A percentile compares a stretch with the other conserved stretches of the same genome.
These are phyloP conservation scores for Condylostylus longicornis DNA, from an alignment of 1,140 invertebrate genomes.

Conservation along the genomic window DNA sequence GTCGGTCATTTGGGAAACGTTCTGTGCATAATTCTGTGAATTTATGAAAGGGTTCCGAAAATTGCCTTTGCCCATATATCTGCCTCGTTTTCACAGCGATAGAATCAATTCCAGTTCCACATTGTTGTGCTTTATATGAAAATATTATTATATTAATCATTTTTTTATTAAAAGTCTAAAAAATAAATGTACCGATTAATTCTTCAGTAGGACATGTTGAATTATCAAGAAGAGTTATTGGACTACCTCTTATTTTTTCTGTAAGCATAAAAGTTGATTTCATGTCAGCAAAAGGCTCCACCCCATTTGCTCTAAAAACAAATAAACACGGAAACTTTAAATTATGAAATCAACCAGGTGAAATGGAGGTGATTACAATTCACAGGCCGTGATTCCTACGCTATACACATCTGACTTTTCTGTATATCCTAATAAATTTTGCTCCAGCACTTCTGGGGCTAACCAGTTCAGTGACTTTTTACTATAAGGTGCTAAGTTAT, in stretches of 20 bases:
- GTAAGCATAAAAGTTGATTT: conserved; percentile 74
- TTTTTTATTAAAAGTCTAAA: conserved; percentile 13
- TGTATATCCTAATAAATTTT: conserved; percentile 79
- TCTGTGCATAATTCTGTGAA: conserved; percentile 49
- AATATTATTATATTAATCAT: conserved; percentile 1
- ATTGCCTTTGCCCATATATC: conserved; percentile 40
- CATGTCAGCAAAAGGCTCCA: conserved; percentile 69
- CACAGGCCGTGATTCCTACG: conserved; percentile 72
- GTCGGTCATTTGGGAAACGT: conserved; percentile 44
- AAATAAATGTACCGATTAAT: conserved; percentile 13
- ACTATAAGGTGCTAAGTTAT: conserved; percentile 55
- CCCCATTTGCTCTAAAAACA: conserved; percentile 82
- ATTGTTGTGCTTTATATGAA: conserved; percentile 13
- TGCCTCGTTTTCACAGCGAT: conserved; percentile 20
- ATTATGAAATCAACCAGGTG: too few relatives aligned
- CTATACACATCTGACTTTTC: conserved; percentile 84
- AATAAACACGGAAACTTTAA: too few relatives aligned
- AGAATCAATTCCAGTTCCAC: conserved; percentile 8
- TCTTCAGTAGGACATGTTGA: conserved; percentile 46
- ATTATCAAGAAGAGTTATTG: conserved; percentile 60
- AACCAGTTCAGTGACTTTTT: conserved; percentile 68
- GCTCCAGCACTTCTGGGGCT: conserved; percentile 79
- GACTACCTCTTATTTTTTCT: conserved; percentile 69
- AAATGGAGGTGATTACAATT: too few relatives aligned
- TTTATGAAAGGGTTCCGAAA: conserved; percentile 59